Conservation (phyloP, 2,113 vertebrate genomes). For the Saimiri boliviensis region DNA sequence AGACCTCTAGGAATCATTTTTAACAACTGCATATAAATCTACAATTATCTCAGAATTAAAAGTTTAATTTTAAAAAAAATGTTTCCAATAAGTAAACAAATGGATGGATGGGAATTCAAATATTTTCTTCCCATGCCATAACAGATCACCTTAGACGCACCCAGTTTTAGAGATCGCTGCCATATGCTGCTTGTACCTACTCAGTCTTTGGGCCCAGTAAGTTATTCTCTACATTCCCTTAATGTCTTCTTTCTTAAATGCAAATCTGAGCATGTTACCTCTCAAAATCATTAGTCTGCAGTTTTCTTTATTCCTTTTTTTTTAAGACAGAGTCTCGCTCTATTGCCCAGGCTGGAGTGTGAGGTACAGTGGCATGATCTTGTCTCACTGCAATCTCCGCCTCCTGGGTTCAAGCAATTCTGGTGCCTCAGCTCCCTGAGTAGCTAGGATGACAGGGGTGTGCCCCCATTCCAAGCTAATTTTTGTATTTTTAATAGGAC, state of each 20-base stretch:
- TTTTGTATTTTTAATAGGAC: no score
- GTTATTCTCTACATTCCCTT: not conserved
- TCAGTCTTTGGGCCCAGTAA: not conserved
- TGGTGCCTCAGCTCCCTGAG: no score
- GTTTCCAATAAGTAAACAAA: constrained; percentile 9
- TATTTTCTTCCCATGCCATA: not conserved
- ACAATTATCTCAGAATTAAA: not conserved
- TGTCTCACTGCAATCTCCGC: no score
- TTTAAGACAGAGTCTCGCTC: no score
- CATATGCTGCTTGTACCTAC: not conserved
- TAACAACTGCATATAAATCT: not conserved
- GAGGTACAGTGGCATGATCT: no score
- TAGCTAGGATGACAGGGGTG: no score
- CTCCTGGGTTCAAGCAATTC: no score
- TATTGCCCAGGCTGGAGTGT: no score
- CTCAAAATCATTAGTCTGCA: not conserved
- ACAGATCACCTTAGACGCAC: not conserved
- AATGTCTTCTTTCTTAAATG: not conserved
- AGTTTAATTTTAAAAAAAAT: not conserved
- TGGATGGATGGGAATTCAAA: not conserved
- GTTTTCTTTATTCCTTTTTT: not conserved
- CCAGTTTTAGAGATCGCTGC: not conserved
- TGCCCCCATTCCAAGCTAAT: no score
- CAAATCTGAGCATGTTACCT: not conserved
- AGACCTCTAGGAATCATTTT: not conserved